Percentiles rank a stretch among this genome's conserved stretches.
These are phyloP conservation scores for Syngnathus acus DNA, from an alignment of 2,797 vertebrate species.

Conservation along the genomic window DNA sequence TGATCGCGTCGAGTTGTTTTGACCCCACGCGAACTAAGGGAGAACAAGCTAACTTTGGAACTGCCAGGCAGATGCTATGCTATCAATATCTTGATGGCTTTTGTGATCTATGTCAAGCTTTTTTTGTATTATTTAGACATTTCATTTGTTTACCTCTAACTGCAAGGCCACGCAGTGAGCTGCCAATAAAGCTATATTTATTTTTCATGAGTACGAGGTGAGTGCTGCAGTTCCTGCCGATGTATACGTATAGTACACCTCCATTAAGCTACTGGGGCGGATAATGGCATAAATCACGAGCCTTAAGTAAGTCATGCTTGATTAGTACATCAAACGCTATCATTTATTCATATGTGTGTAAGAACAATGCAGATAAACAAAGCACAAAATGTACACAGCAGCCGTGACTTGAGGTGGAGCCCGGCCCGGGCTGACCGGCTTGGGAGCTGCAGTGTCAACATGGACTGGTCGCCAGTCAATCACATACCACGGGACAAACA, in stretches of 20 bases:
- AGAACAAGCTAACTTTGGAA: too few relatives aligned
- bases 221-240: background rate
- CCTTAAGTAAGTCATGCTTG: background rate
- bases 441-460: too few relatives aligned
- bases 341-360: background rate
- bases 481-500: too few relatives aligned
- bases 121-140: background rate
- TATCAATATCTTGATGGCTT: too few relatives aligned
- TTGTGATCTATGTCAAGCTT: background rate
- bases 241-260: background rate
- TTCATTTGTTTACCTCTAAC: background rate
- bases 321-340: background rate
- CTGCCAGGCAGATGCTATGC: too few relatives aligned
- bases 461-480: too few relatives aligned
- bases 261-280: background rate
- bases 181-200: background rate
- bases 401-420: too few relatives aligned
- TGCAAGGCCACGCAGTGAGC: background rate
- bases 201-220: background rate
- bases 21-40: too few relatives aligned
- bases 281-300: background rate
- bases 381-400: background rate
- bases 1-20: too few relatives aligned
- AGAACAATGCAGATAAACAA: background rate
- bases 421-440: too few relatives aligned